phyloP scores from a whole-genome alignment of 2,113 vertebrate genomes.

The Camelus dromedarius region DNA sequence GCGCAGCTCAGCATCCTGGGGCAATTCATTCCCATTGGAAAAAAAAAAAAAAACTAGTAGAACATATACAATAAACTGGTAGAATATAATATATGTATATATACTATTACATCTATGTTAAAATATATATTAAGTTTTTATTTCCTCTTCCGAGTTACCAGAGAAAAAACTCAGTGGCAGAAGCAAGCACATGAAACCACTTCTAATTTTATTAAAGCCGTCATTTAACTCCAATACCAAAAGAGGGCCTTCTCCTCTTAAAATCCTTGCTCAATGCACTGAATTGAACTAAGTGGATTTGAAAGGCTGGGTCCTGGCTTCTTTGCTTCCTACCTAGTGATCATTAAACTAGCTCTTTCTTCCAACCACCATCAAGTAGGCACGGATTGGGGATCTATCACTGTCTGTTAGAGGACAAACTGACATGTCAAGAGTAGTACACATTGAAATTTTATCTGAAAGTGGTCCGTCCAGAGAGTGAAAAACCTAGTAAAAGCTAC shows the following conservation, averaged over 20 bases:
- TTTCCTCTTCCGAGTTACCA: slow-evolving; percentile 29
- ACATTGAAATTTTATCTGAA: not conserved
- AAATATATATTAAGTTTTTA: not conserved
- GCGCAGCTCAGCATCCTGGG: slow-evolving; percentile 27
- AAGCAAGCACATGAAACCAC: not conserved
- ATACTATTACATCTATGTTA: not conserved
- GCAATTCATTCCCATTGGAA: slow-evolving; percentile 58
- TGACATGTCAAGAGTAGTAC: not conserved
- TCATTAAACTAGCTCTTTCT: not conserved
- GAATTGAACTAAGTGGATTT: rapidly evolving
- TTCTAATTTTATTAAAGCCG: not conserved
- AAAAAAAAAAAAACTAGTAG: not conserved
- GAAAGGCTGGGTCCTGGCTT: not conserved
- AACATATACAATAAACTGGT: not conserved
- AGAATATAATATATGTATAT: not conserved
- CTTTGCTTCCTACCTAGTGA: not conserved
- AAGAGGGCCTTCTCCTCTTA: not conserved
- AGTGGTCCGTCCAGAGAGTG: not conserved
- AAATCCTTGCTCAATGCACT: not conserved
- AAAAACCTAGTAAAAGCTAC: not conserved
- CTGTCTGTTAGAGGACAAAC: not conserved
- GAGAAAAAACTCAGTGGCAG: not conserved
- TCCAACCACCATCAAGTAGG: not conserved
- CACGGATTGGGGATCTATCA: not conserved
- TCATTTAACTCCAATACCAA: not conserved